Evolutionary conservation across 2,888 invertebrate species (phyloP).

Genomic region (Drosophila dives): DNA sequence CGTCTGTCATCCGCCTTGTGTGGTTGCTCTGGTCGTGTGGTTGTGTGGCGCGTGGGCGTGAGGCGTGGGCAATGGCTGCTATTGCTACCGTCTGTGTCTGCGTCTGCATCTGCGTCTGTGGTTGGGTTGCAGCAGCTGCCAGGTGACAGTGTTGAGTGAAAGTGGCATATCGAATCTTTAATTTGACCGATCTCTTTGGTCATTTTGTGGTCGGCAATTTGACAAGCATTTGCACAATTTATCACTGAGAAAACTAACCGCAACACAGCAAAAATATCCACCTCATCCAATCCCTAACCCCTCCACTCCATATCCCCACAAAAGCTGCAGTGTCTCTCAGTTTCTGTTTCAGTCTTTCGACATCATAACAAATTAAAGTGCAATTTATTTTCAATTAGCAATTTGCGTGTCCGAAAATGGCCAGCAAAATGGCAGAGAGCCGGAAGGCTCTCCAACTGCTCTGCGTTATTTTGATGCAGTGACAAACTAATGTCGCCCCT

Average conservation of each 20-base stretch:
- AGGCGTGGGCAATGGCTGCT: conserved; percentile 35
- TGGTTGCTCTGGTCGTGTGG: conserved; percentile 16
- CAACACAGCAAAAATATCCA: conserved; percentile 3
- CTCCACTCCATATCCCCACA: no score
- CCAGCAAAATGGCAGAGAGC: conserved; percentile 48
- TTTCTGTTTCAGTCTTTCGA: conserved; percentile 29
- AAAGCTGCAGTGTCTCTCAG: conserved; percentile 2
- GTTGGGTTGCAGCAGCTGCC: conserved; percentile 11
- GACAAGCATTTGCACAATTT: conserved; percentile 79
- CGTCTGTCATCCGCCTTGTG: conserved; percentile 46
- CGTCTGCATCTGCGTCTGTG: not conserved
- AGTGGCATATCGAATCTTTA: conserved; percentile 79
- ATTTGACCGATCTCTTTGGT: conserved; percentile 61
- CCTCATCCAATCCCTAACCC: not conserved
- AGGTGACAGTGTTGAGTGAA: conserved; percentile 63
- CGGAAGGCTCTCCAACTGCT: conserved; percentile 36
- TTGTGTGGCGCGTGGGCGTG: conserved; percentile 9
- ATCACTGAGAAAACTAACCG: conserved; percentile 57
- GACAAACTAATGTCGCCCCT: conserved; percentile 74
- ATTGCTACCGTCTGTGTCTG: conserved; percentile 28
- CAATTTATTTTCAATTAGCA: conserved; percentile 81
- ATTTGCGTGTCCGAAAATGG: conserved; percentile 70
- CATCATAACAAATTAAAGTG: conserved; percentile 76
- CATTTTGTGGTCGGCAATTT: conserved; percentile 69
- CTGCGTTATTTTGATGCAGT: conserved; percentile 62